Percentiles rank a stretch among this genome's conserved stretches.
phyloP scores from a whole-genome alignment of 2,113 vertebrate genomes.

The Actenoides lindsayi region DNA sequence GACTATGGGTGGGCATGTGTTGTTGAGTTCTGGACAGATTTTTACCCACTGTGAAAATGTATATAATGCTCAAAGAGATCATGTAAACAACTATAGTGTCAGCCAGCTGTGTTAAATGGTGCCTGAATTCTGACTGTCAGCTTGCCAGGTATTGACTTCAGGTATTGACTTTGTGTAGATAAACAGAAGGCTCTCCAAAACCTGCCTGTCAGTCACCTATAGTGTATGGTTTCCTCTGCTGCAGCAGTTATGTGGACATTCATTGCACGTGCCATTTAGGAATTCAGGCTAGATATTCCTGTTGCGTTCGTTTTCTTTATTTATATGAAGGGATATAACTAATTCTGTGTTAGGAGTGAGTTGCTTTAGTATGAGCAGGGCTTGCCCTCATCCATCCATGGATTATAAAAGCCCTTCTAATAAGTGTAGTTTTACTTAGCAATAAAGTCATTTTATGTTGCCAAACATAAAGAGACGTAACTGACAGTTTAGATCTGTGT shows the following conservation, averaged over 20 bases:
- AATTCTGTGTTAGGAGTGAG: neutral
- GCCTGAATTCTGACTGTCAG: neutral
- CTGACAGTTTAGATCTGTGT: neutral
- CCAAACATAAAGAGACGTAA: neutral
- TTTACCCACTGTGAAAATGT: neutral
- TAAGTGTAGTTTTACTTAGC: neutral
- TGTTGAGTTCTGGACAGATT: neutral
- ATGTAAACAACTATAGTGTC: neutral
- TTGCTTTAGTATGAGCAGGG: neutral
- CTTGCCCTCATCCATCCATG: neutral
- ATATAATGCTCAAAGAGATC: neutral
- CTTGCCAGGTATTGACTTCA: neutral
- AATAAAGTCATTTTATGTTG: neutral
- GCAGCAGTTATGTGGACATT: fast-evolving
- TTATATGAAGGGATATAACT: neutral
- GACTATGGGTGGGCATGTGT: neutral
- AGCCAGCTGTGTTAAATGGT: neutral
- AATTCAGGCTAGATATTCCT: neutral
- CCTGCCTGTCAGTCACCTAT: neutral
- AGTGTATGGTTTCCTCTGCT: neutral
- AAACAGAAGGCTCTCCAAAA: neutral
- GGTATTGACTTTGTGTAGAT: neutral
- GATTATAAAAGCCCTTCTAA: neutral
- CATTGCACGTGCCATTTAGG: fast-evolving
- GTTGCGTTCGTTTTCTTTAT: neutral